phyloP scores from a whole-genome alignment of 2,113 vertebrate genomes.

The Saguinus midas region DNA sequence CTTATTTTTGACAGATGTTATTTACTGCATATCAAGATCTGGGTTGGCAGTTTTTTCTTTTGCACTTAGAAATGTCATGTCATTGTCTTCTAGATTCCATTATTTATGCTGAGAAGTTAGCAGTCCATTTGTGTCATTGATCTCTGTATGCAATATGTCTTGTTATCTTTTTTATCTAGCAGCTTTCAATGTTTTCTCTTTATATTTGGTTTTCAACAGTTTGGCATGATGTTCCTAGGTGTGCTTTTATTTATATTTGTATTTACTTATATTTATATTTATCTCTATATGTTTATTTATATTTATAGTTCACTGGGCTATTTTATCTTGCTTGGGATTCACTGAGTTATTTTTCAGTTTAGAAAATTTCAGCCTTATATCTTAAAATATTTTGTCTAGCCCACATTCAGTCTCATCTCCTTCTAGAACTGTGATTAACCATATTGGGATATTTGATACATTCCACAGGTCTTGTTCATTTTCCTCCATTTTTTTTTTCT shows the following conservation, averaged over 20 bases:
- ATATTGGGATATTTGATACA: not conserved
- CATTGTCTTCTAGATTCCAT: not conserved
- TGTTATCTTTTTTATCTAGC: not conserved
- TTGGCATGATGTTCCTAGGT: not conserved
- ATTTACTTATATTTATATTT: too few relatives aligned
- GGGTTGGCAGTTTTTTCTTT: not conserved
- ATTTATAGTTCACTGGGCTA: too few relatives aligned
- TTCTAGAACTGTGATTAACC: not conserved
- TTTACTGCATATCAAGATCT: not conserved
- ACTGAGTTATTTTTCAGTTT: not conserved
- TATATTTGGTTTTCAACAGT: not conserved
- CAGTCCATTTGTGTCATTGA: not conserved
- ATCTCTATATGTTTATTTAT: too few relatives aligned
- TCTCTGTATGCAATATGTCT: not conserved
- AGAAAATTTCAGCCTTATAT: not conserved
- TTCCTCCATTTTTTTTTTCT: not conserved
- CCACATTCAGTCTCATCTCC: not conserved
- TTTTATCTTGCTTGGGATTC: not conserved
- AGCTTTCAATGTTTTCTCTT: not conserved
- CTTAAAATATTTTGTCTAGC: not conserved
- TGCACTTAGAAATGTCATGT: not conserved
- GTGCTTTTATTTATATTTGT: not conserved
- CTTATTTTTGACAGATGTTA: not conserved
- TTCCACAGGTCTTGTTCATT: not conserved
- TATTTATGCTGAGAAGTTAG: not conserved